Conservation (phyloP, 2,113 vertebrate genomes). For the Junco hyemalis region DNA sequence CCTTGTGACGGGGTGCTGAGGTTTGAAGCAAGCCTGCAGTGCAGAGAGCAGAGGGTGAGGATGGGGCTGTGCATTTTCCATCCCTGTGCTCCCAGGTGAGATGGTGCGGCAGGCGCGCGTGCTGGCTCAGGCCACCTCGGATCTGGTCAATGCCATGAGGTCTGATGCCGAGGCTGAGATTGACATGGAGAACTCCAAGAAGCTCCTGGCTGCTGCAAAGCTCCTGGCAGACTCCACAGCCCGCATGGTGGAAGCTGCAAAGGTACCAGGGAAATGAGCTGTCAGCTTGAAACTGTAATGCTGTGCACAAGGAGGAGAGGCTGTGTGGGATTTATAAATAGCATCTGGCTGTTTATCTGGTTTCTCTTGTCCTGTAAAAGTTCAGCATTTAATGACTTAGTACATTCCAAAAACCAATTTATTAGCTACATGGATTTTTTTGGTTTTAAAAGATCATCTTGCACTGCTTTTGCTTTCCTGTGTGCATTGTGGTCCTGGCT, state of each 20-base stretch:
- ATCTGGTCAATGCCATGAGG: conserved; percentile 96
- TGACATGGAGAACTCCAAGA: conserved; percentile 97
- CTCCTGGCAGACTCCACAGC: conserved; percentile 96
- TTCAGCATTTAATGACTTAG: neutral
- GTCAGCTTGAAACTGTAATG: neutral
- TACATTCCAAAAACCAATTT: accelerated
- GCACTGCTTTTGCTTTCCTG: neutral
- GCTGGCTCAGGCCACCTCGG: conserved; percentile 95
- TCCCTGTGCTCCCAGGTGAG: conserved; percentile 79
- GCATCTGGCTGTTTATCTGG: neutral
- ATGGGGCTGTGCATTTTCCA: neutral
- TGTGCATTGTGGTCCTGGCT: neutral
- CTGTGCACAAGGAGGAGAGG: neutral
- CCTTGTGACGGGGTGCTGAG: neutral
- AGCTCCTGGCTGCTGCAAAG: conserved; percentile 95
- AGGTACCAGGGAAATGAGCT: conserved; percentile 74
- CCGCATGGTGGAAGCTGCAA: conserved; percentile 98
- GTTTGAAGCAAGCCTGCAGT: neutral
- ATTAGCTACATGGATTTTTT: neutral
- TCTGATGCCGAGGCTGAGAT: conserved; percentile 96
- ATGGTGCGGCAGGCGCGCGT: conserved; percentile 98
- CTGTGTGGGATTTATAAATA: neutral
- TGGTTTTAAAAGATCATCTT: neutral
- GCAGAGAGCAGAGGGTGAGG: neutral
- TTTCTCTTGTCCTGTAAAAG: neutral